Evolutionary conservation across 2,888 invertebrate genomes (phyloP).

Genomic region (Suillia variegata): DNA sequence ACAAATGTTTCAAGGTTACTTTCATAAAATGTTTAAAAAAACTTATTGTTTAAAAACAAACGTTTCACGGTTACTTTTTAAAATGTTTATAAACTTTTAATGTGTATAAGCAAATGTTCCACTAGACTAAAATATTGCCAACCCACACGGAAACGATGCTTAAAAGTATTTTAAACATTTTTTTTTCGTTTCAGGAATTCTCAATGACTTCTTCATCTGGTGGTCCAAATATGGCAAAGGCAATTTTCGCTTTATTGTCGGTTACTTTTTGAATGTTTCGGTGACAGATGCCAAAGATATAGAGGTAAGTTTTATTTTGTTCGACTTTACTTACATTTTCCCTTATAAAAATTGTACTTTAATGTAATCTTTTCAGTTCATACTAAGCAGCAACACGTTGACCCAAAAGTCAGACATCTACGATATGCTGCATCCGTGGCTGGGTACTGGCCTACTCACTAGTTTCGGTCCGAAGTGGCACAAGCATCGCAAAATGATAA

Average conservation of each 20-base stretch:
- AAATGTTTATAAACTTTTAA: too few relatives aligned
- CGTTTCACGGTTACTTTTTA: too few relatives aligned
- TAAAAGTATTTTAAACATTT: too few relatives aligned
- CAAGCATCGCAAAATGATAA: constrained; percentile 64
- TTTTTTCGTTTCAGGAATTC: constrained; percentile 34
- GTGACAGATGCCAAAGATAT: constrained; percentile 41
- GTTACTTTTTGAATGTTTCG: constrained; percentile 35
- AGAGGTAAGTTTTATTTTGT: constrained; percentile 35
- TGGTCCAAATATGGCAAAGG: constrained; percentile 36
- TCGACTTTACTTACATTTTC: too few relatives aligned
- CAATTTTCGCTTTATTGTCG: constrained; percentile 41
- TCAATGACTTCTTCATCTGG: constrained; percentile 40
- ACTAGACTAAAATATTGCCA: too few relatives aligned
- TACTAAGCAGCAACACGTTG: constrained; percentile 58
- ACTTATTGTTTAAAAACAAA: too few relatives aligned
- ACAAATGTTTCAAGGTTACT: too few relatives aligned
- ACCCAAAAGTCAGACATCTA: constrained; percentile 62
- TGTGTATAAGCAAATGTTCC: too few relatives aligned
- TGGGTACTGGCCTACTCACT: constrained; percentile 62
- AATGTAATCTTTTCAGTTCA: constrained; percentile 31
- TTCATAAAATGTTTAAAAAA: too few relatives aligned
- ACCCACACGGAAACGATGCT: too few relatives aligned
- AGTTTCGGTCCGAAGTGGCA: constrained; percentile 45
- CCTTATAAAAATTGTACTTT: too few relatives aligned
- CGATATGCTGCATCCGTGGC: constrained; percentile 60